phyloP scores from a whole-genome alignment of 2,888 invertebrate species.

The Aethes cnicana region DNA sequence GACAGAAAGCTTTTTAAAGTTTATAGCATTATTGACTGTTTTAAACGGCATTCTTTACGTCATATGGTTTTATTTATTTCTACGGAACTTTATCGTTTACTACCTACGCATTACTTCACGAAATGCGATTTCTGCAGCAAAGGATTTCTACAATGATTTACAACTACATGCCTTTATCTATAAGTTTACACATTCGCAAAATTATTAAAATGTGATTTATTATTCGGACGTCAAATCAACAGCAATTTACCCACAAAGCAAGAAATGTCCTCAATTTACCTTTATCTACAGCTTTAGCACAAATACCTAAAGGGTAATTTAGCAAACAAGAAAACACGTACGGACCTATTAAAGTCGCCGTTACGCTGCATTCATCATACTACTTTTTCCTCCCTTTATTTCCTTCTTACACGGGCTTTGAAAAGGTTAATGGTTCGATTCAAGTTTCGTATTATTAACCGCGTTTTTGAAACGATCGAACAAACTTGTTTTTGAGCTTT shows the following conservation, averaged over 20 bases:
- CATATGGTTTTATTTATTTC: not conserved
- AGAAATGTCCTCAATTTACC: constrained; percentile 40
- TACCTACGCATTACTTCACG: too few species aligned
- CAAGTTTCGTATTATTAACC: constrained; percentile 38
- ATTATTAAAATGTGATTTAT: constrained; percentile 6
- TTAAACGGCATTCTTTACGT: constrained; percentile 9
- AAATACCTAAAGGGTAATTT: constrained; percentile 57
- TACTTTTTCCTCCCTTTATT: constrained; percentile 44
- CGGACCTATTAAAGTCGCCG: constrained; percentile 56
- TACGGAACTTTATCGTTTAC: constrained; percentile 8
- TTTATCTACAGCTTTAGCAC: constrained; percentile 44
- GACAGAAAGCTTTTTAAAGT: constrained; percentile 44
- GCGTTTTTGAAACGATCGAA: constrained; percentile 35
- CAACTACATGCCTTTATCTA: too few species aligned
- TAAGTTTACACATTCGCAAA: too few species aligned
- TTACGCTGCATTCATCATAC: constrained; percentile 58
- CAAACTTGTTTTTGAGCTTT: constrained; percentile 35
- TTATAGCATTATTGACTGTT: constrained; percentile 37
- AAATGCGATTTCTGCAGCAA: too few species aligned
- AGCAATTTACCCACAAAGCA: constrained; percentile 43
- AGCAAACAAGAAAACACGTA: constrained; percentile 53
- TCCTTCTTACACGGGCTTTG: constrained; percentile 48
- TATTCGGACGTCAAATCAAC: constrained; percentile 37
- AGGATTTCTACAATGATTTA: too few species aligned
- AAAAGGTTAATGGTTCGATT: constrained; percentile 56